These are phyloP conservation scores for Oncorhynchus clarkii DNA, from an alignment of 2,113 vertebrate species.

Conservation along the genomic window DNA sequence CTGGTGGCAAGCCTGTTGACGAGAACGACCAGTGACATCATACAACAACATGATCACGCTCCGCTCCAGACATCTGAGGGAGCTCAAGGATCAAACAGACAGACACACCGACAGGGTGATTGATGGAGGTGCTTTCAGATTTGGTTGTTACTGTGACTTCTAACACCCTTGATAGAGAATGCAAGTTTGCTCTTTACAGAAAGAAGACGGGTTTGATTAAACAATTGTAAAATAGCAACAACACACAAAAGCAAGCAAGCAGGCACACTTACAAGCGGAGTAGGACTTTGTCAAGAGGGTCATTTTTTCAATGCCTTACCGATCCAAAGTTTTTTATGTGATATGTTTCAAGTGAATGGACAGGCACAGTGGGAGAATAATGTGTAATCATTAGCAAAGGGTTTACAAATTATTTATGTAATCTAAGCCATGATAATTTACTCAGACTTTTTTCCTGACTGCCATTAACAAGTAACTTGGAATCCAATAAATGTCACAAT, in stretches of 20 bases:
- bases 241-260: constrained; percentile 10
- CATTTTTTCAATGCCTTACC: constrained; percentile 43
- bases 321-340: constrained; percentile 51
- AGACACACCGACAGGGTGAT: constrained; percentile 51
- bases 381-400: constrained; percentile 66
- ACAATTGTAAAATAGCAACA: not conserved
- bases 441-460: constrained; percentile 52
- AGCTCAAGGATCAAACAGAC: constrained; percentile 56
- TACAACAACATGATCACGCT: constrained; percentile 61
- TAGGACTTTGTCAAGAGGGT: constrained; percentile 31
- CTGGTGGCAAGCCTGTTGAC: constrained; percentile 81
- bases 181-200: not conserved
- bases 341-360: constrained; percentile 61
- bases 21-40: constrained; percentile 66
- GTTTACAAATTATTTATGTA: constrained; percentile 72
- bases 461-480: constrained; percentile 84
- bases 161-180: not conserved
- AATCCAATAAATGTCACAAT: constrained; percentile 90
- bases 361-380: constrained; percentile 55
- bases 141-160: not conserved
- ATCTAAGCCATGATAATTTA: constrained; percentile 70
- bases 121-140: constrained; percentile 35
- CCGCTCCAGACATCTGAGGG: constrained; percentile 55
- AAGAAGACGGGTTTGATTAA: not conserved
- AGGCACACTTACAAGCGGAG: not conserved